These are phyloP conservation scores for Leptatherina wallacei DNA, from an alignment of 2,797 vertebrate genomes.

Conservation along the genomic window DNA sequence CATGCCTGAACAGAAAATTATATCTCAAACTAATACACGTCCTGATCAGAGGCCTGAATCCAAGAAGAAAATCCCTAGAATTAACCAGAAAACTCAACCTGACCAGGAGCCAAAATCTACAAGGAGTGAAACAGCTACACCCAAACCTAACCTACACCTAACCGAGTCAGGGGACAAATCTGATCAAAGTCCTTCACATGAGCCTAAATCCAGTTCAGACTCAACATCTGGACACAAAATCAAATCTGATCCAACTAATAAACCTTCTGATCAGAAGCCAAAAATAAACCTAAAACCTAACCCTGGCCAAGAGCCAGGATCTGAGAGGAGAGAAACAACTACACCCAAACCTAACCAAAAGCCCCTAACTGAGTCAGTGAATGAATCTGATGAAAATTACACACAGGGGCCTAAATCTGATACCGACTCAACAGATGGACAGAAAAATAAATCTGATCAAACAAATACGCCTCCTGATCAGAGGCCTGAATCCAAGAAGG, in stretches of 20 bases:
- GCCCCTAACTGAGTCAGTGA: no score
- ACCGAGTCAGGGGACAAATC: slow-evolving; percentile 7
- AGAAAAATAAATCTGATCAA: neutral
- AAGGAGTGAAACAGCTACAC: neutral
- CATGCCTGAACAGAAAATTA: slow-evolving; percentile 19
- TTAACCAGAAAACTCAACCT: slow-evolving; percentile 15
- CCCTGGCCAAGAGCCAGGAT: neutral
- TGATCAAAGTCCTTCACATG: slow-evolving; percentile 1
- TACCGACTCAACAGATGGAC: slow-evolving; percentile 14
- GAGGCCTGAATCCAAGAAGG: slow-evolving; percentile 18
- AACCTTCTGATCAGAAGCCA: slow-evolving; percentile 5
- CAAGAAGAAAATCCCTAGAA: slow-evolving; percentile 6
- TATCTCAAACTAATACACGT: neutral
- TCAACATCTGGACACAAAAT: slow-evolving; percentile 23
- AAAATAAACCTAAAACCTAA: slow-evolving; percentile 28
- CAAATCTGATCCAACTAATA: neutral
- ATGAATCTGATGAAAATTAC: neutral
- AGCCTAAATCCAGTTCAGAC: slow-evolving; percentile 21
- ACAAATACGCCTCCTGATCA: slow-evolving; percentile 6
- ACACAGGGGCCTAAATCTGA: neutral
- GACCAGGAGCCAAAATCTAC: slow-evolving; percentile 17
- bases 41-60: slow-evolving; percentile 18
- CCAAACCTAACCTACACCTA: slow-evolving; percentile 16
- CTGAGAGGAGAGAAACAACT: neutral
- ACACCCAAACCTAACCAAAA: slow-evolving; percentile 19